phyloP scores from a whole-genome alignment of 2,888 invertebrate genomes.

The Cancer borealis region DNA sequence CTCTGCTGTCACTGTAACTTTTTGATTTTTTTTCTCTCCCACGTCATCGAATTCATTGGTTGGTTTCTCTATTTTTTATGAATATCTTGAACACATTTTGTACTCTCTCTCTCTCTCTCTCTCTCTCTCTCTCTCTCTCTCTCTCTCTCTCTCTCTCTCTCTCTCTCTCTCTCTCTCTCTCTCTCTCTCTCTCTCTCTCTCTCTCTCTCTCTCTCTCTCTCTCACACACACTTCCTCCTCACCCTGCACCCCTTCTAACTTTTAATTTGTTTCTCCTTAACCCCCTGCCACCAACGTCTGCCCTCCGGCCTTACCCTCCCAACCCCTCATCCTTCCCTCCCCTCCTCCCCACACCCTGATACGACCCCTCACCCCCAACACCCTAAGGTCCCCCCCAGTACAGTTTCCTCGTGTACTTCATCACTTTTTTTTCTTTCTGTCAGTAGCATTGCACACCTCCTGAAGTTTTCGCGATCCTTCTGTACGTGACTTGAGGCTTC shows the following conservation, averaged over 20 bases:
- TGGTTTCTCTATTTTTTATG: background rate
- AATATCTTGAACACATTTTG: background rate
- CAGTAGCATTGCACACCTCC: background rate
- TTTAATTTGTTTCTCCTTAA: conserved; percentile 13
- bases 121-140: conserved; percentile 16
- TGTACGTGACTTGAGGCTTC: background rate
- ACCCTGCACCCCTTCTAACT: background rate
- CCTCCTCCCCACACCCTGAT: background rate
- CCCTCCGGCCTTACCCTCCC: background rate
- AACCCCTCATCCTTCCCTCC: background rate
- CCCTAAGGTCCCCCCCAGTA: background rate
- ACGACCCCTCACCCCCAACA: background rate
- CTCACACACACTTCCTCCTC: conserved; percentile 7
- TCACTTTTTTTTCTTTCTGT: too few species aligned
- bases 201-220: background rate
- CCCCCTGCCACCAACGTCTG: background rate
- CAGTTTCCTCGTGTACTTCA: background rate
- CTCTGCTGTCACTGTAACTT: background rate
- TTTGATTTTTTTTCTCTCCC: background rate
- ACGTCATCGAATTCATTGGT: background rate
- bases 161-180: conserved; percentile 7
- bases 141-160: background rate
- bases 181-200: conserved; percentile 38
- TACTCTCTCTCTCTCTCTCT: background rate
- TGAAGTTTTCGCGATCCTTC: background rate